Base-by-base conservation (phyloP, 2,797 vertebrate genomes). In the Megalops cyprinoides region DNA sequence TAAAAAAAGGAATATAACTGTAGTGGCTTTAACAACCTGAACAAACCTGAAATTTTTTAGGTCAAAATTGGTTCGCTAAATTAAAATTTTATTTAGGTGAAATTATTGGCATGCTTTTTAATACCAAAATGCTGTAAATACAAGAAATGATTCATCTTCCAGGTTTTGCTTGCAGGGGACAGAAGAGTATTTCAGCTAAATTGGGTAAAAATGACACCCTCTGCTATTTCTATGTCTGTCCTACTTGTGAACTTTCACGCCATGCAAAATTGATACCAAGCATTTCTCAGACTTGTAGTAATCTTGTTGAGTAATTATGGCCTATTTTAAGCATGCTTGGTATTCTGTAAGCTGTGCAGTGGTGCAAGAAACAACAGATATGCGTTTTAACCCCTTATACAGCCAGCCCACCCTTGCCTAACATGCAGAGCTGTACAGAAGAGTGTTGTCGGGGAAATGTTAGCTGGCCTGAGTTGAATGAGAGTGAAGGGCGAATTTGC, bases 381-480 rank as follows among this genome's bases (percentile, higher is more conserved):
- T 79, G 25, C 60, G 56, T 76, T 60, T 74, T 49, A n/a, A 51
- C 25, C n/a, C 74, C 12, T 46, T 48, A 46, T 42, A 39, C 49
- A 39, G 48, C 10, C 65, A 15, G 25, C 0, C 78, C 78, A 31
- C 28, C 48, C 78, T n/a, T 51, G 20, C 12, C 20, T 44, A 18
- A n/a, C n/a, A 51, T 25, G 42, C 23, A 62, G 37, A 23, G 34
- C 44, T 39, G 46, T 53, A 75, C 62, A 74, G 53, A 73, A 69
- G 69, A 39, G 51, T 51, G 55, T 42, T 76, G 48, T 81, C 23
- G 55, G 31, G 73, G 44, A 55, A 81, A 67, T 74, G 74, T 56
- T 31, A 65, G 42, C 14, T 34, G 14, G 15, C 20, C 39, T 44
- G 44, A 31, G 73, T n/a, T 48, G 46, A 25, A 34, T 31, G 15